Base-by-base conservation (phyloP, 1,140 invertebrate species). In the Drosophila ficusphila region DNA sequence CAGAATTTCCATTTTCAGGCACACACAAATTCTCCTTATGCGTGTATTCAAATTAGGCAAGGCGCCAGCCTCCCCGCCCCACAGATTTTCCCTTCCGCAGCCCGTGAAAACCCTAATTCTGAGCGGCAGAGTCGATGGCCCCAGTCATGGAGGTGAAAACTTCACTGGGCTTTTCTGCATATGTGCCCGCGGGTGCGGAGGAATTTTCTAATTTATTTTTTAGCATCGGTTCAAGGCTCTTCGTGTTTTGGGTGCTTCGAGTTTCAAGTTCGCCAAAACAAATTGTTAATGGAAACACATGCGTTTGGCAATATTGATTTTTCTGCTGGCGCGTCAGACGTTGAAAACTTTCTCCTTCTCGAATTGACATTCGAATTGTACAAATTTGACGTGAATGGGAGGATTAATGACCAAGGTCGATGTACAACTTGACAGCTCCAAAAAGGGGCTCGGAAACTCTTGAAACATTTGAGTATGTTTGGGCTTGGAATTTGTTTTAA, bases 151-250 rank as follows among this genome's bases (percentile, higher is more conserved):
- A 39, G 51, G 51, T 29, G 48, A 54, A 41, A 61, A 41, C 16
- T 62, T 36, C 19, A 6, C 33, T 33, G 53, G 34, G 23, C 19
- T 18, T 12, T 6, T 36, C 39, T 61, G 69, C 81, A 86, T 74
- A 86, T 86, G 82, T 86, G 81, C 29, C 58, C 46, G 52, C 74
- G 65, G 57, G 83, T 81, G 82, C 70, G 78, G 78, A 51, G 78
- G 88, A 90, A 90, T 90, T 90, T 90, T 88, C 69, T 90, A 88
- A 90, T 90, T 89, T 89, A 89, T 86, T 89, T 88, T 88, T 78
- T 83, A 76, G 79, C 68, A 77, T 73, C 83, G 72, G 73, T 89
- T 90, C 85, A 90, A 89, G 85, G 85, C 79, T 64, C 62, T 73
- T 79, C 53, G 58, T 56, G 75, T 78, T 76, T 23, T 11, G 54